These are phyloP conservation scores for Muscidifurax raptorellus DNA, from an alignment of 1,140 invertebrate genomes.

Conservation along the genomic window DNA sequence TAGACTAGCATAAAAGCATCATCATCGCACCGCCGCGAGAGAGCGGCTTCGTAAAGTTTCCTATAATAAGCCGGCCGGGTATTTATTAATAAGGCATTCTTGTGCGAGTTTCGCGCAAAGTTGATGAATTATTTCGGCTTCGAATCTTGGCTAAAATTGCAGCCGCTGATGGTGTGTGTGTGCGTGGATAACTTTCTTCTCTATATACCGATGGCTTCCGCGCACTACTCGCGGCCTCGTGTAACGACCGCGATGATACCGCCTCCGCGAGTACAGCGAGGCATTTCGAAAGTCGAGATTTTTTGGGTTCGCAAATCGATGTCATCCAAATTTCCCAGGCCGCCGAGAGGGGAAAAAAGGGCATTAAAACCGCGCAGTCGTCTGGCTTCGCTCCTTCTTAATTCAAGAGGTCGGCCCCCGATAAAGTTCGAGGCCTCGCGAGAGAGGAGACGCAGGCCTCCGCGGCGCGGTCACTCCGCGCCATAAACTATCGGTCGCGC, in stretches of 20 bases:
- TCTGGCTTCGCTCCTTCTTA: conserved; percentile 11
- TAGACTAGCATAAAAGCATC: too few species aligned
- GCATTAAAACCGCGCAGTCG: background rate
- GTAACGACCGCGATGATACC: too few species aligned
- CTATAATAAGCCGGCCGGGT: too few species aligned
- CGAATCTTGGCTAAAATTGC: conserved; percentile 32
- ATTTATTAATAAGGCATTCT: background rate
- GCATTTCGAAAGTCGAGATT: too few species aligned
- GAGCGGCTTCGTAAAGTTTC: background rate
- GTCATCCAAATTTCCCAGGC: conserved; percentile 30
- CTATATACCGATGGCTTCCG: too few species aligned
- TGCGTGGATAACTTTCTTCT: background rate
- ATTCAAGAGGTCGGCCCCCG: conserved; percentile 16
- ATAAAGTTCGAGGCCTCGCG: background rate
- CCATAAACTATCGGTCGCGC: conserved; percentile 45
- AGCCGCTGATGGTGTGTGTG: conserved; percentile 1
- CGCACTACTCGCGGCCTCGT: too few species aligned
- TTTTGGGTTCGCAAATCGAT: too few species aligned
- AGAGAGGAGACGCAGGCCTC: background rate
- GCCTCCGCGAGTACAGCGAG: too few species aligned
- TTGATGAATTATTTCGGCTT: background rate
- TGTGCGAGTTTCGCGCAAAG: background rate
- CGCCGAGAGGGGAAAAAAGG: background rate
- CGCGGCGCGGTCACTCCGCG: background rate
- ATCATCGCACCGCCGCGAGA: too few species aligned